Evolutionary conservation across 2,113 vertebrate genomes (phyloP).

Genomic region (Dasypus novemcinctus): DNA sequence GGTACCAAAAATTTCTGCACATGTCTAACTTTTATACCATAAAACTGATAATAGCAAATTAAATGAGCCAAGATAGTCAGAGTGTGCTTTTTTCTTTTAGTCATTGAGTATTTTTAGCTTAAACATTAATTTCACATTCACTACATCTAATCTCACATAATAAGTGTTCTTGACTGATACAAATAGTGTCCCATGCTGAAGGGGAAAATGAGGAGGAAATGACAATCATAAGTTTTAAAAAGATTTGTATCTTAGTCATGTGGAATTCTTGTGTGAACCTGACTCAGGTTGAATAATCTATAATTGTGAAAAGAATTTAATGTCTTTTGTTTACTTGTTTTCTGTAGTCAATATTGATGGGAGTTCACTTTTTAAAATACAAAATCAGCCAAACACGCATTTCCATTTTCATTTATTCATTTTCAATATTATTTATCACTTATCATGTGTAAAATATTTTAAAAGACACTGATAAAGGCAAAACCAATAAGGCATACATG

Average conservation of each 20-base stretch:
- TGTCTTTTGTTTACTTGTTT: background rate
- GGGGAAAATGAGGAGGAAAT: background rate
- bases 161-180: background rate
- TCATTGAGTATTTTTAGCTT: background rate
- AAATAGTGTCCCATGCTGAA: background rate
- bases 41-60: background rate
- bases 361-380: background rate
- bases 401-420: slow-evolving; percentile 1
- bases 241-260: background rate
- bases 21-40: background rate
- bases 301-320: background rate
- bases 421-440: slow-evolving; percentile 7
- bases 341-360: background rate
- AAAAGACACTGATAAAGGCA: background rate
- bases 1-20: background rate
- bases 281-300: background rate
- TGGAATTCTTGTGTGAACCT: background rate
- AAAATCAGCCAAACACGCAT: background rate
- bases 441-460: background rate
- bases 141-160: background rate
- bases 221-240: background rate
- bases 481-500: background rate
- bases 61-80: background rate
- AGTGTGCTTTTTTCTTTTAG: too few species aligned
- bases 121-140: slow-evolving; percentile 4